phyloP scores from a whole-genome alignment of 2,113 vertebrate genomes.

The Salminus brasiliensis region DNA sequence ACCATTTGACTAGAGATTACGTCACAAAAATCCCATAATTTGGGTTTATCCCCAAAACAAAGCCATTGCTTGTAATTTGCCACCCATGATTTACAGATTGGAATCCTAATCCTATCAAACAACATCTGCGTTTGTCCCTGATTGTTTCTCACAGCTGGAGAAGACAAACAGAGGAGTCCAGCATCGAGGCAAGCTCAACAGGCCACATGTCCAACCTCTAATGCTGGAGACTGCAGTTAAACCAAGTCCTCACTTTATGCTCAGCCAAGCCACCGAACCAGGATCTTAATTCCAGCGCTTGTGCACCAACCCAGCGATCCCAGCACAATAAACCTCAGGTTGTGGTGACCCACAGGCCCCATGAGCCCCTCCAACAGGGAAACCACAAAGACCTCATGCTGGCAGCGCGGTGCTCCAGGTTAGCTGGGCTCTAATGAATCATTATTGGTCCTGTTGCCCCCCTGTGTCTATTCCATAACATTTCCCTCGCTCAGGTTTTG shows the following conservation, averaged over 20 bases:
- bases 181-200: not conserved
- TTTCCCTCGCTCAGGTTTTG: slow-evolving; percentile 29
- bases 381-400: slow-evolving; percentile 48
- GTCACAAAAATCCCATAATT: not conserved
- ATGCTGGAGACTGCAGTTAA: not conserved
- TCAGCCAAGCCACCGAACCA: not conserved
- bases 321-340: slow-evolving; percentile 14
- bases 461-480: slow-evolving; percentile 34
- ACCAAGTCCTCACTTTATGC: not conserved
- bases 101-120: slow-evolving; percentile 11
- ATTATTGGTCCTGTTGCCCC: slow-evolving; percentile 30
- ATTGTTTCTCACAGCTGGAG: not conserved
- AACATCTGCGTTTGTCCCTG: not conserved
- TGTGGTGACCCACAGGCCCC: not conserved
- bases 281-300: not conserved
- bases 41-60: not conserved
- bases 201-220: not conserved
- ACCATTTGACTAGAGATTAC: not conserved
- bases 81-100: slow-evolving; percentile 1
- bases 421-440: slow-evolving; percentile 43
- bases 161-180: not conserved
- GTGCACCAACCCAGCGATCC: not conserved
- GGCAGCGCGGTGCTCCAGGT: slow-evolving; percentile 50
- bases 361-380: not conserved
- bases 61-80: not conserved